phyloP scores from a whole-genome alignment of 2,888 invertebrate genomes.

The Orthosia gracilis region DNA sequence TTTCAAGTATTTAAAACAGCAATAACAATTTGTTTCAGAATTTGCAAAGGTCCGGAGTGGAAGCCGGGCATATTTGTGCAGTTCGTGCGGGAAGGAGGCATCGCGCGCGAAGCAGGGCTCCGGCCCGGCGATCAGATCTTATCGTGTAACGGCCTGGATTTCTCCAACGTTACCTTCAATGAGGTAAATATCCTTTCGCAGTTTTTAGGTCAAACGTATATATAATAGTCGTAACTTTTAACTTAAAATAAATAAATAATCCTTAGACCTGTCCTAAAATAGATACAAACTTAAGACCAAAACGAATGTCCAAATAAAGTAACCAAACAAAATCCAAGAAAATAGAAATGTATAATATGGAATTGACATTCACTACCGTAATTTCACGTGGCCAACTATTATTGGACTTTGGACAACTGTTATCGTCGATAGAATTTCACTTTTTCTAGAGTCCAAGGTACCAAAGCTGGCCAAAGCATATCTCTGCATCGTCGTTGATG shows the following conservation, averaged over 20 bases:
- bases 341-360: too few relatives aligned
- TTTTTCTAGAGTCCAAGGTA: too few relatives aligned
- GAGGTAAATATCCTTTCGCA: conserved; percentile 90
- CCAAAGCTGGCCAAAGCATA: neutral
- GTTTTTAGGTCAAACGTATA: conserved; percentile 15
- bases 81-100: conserved; percentile 97
- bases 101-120: conserved; percentile 96
- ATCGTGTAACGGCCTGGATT: conserved; percentile 96
- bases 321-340: too few relatives aligned
- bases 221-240: neutral
- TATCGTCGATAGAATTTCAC: too few relatives aligned
- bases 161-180: conserved; percentile 94
- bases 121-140: conserved; percentile 98
- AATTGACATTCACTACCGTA: too few relatives aligned
- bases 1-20: neutral
- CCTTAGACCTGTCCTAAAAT: too few relatives aligned
- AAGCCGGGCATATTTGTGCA: conserved; percentile 97
- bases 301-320: too few relatives aligned
- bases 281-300: too few relatives aligned
- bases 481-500: neutral
- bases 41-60: conserved; percentile 96
- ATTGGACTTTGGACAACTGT: too few relatives aligned
- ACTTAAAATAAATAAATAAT: neutral
- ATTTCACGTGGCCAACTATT: too few relatives aligned
- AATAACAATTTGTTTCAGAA: conserved; percentile 86